These are phyloP conservation scores for Apodemia duryi DNA, from an alignment of 2,888 invertebrate species.

Conservation along the genomic window DNA sequence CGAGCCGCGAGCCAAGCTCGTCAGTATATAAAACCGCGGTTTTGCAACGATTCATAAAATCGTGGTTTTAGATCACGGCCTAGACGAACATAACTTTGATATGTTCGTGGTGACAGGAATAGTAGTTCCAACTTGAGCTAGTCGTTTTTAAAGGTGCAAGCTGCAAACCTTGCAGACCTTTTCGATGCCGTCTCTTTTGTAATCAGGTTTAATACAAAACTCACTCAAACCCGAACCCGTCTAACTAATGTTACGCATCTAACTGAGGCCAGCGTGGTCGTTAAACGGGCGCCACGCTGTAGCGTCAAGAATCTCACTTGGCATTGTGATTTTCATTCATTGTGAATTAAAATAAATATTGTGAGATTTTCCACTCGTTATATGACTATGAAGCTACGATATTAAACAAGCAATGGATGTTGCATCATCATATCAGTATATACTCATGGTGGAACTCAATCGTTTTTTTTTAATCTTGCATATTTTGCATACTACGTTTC, in stretches of 20 bases:
- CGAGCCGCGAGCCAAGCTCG: too few species aligned
- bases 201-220: neutral
- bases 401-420: neutral
- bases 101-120: neutral
- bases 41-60: too few species aligned
- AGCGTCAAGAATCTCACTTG: conserved; percentile 12
- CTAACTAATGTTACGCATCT: conserved; percentile 4
- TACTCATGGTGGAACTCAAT: too few species aligned
- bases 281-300: conserved; percentile 2
- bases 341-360: neutral
- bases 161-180: neutral
- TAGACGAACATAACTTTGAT: too few species aligned
- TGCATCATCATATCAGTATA: too few species aligned
- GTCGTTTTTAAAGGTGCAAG: neutral
- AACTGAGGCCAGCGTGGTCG: conserved; percentile 3
- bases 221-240: neutral
- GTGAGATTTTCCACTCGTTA: conserved; percentile 4
- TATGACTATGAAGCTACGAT: neutral
- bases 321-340: conserved; percentile 13
- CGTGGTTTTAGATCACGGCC: too few species aligned
- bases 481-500: too few species aligned
- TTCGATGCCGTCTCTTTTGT: neutral
- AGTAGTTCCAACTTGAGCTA: neutral
- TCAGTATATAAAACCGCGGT: too few species aligned
- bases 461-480: too few species aligned